A percentile compares a stretch with the other conserved stretches of the same genome.
phyloP scores from a whole-genome alignment of 2,888 invertebrate species.

The Rhagium mordax region DNA sequence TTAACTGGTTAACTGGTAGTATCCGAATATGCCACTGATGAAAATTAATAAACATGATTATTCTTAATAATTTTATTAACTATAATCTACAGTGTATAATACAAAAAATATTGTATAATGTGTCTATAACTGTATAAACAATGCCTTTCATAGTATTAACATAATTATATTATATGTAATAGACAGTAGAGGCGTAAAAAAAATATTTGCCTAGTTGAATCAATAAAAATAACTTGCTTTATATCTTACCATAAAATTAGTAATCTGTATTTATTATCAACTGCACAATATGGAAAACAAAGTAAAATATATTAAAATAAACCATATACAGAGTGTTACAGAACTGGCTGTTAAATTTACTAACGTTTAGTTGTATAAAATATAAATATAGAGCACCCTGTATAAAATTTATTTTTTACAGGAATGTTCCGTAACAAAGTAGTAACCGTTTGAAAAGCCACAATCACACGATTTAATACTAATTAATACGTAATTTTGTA shows the following conservation, averaged over 20 bases:
- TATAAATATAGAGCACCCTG: conserved; percentile 36
- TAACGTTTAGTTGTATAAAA: conserved; percentile 9
- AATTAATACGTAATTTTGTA: conserved; percentile 13
- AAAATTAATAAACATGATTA: not conserved
- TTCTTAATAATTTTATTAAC: conserved; percentile 52
- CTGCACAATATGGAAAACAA: conserved; percentile 46
- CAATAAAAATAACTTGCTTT: conserved; percentile 44
- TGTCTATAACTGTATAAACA: conserved; percentile 65
- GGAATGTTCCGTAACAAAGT: conserved; percentile 46
- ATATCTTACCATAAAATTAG: conserved; percentile 38
- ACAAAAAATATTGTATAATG: conserved; percentile 68
- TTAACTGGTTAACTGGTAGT: no score
- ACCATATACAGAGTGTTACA: conserved; percentile 39
- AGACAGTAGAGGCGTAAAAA: conserved; percentile 44
- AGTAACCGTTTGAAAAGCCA: conserved; percentile 35
- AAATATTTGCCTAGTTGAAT: conserved; percentile 44
- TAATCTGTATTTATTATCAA: conserved; percentile 40
- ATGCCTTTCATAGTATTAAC: conserved; percentile 58
- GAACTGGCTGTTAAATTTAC: conserved; percentile 13
- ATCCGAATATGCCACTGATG: not conserved
- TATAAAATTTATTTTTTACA: conserved; percentile 42
- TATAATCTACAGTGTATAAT: conserved; percentile 65
- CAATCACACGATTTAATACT: conserved; percentile 42
- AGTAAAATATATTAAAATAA: conserved; percentile 37
- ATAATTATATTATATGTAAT: conserved; percentile 48